A percentile compares a stretch with the other conserved stretches of the same genome.
Conservation (phyloP, 2,113 vertebrate genomes). For the Scolopax mira region DNA sequence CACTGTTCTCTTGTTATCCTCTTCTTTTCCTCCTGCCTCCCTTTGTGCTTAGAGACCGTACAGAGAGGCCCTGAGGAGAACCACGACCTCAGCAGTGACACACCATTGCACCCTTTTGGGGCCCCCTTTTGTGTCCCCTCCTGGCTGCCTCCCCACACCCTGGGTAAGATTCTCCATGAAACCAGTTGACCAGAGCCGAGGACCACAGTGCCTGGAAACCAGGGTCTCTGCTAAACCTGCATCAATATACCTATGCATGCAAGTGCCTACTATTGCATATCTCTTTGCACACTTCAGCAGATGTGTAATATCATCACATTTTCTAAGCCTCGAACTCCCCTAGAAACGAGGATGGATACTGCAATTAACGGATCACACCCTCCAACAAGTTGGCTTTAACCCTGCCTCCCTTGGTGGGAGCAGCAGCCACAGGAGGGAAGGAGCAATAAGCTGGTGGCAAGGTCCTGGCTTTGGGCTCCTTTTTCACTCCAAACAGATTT, state of each 20-base stretch:
- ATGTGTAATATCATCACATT: background rate
- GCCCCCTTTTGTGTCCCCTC: background rate
- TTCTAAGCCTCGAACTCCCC: background rate
- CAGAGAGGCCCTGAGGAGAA: background rate
- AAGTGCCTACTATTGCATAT: background rate
- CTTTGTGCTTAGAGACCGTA: rapidly evolving
- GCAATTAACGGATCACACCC: background rate
- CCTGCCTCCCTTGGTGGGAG: background rate
- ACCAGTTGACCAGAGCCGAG: background rate
- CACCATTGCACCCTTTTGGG: background rate
- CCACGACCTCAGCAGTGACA: background rate
- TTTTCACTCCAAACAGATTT: background rate
- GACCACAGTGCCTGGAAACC: background rate
- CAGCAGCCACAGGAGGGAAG: background rate
- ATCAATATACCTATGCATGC: background rate
- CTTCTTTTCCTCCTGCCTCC: background rate
- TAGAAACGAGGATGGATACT: background rate
- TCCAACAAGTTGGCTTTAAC: background rate
- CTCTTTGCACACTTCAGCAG: background rate
- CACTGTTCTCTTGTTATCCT: rapidly evolving
- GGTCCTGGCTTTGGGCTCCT: background rate
- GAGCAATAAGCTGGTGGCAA: background rate
- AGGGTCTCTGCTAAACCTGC: background rate
- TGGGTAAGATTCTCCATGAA: background rate
- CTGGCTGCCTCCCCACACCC: background rate